Evolutionary conservation across 2,888 invertebrate genomes (phyloP).

Genomic region (Geotrupes spiniger): DNA sequence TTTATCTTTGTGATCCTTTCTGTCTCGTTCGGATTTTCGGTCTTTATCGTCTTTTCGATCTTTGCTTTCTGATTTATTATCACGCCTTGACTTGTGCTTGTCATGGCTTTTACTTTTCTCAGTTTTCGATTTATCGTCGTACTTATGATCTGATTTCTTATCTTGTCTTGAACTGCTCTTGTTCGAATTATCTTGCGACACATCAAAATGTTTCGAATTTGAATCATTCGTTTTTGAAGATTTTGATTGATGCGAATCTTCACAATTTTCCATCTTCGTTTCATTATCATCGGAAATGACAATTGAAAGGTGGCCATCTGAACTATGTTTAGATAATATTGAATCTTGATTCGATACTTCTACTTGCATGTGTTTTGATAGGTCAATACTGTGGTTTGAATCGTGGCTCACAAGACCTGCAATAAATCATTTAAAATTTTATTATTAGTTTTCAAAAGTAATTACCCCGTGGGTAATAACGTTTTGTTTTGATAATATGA

Average conservation of each 20-base stretch:
- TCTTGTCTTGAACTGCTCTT: constrained; percentile 16
- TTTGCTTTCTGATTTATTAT: constrained; percentile 36
- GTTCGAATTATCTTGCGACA: constrained; percentile 10
- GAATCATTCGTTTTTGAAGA: constrained; percentile 10
- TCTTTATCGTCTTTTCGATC: constrained; percentile 28
- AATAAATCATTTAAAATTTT: constrained; percentile 12
- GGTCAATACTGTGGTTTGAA: constrained; percentile 42
- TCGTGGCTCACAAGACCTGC: constrained; percentile 55
- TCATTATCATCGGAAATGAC: constrained; percentile 54
- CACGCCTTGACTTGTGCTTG: constrained; percentile 32
- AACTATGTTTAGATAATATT: constrained; percentile 61
- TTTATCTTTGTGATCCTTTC: constrained; percentile 35
- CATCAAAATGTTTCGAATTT: constrained; percentile 18
- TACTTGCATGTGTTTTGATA: constrained; percentile 31
- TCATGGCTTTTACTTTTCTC: constrained; percentile 47
- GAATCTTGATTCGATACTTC: constrained; percentile 58
- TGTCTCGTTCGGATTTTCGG: constrained; percentile 23
- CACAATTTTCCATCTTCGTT: constrained; percentile 46
- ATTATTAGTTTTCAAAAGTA: no score
- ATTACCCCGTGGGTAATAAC: no score
- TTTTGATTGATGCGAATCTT: constrained; percentile 33
- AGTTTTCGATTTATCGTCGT: constrained; percentile 22
- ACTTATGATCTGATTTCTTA: constrained; percentile 23
- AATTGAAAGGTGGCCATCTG: constrained; percentile 57
- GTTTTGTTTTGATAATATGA: no score